Base-by-base conservation (phyloP, 2,113 vertebrate genomes). In the Myrmecophaga tridactyla region DNA sequence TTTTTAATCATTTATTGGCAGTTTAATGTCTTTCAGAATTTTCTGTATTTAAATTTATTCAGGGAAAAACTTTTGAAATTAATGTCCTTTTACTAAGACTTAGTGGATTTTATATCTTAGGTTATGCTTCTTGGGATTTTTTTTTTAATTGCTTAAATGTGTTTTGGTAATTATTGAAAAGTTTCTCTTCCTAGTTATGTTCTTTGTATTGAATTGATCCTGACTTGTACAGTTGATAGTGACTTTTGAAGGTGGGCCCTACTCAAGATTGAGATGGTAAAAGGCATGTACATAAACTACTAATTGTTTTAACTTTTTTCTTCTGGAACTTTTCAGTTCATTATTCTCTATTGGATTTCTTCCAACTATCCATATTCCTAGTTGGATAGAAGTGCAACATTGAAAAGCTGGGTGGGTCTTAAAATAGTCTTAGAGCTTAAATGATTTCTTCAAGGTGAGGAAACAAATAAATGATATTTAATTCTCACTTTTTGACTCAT, bases 21-120 rank as follows among this genome's bases (percentile, higher is more conserved):
- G 13, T 76, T 92, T 75, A 58, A n/a, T 92, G 60, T 90, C 31
- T 94, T 94, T 12, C 2, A 89, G 46, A 75, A 76, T 91, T 96
- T 92, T 85, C 31, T 93, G 4, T 62, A 86, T n/a, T 90, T 92
- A 88, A 83, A 76, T 75, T 92, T 87, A 77, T 90, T 89, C 53
- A 92, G 39, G 72, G 5, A 70, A 53, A 46, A 87, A 58, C 21
- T 92, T 92, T 85, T 77, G 21, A 51, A 92, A 92, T 90, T 92
- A 34, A 53, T 92, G 23, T 93, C 58, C 23, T 95, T 58, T 94
- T 83, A 72, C 48, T 95, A 90, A 90, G 85, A 92, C 46, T 46
- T 88, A 48, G 21, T 92, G 46, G 21, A 18, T 76, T 93, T 96
- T 90, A n/a, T 92, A 92, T 76, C 29, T 90, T 87, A 75, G 65